A percentile compares a stretch with the other conserved stretches of the same genome.
These are phyloP conservation scores for Drosophila pachea DNA, from an alignment of 1,140 invertebrate genomes.

Conservation along the genomic window DNA sequence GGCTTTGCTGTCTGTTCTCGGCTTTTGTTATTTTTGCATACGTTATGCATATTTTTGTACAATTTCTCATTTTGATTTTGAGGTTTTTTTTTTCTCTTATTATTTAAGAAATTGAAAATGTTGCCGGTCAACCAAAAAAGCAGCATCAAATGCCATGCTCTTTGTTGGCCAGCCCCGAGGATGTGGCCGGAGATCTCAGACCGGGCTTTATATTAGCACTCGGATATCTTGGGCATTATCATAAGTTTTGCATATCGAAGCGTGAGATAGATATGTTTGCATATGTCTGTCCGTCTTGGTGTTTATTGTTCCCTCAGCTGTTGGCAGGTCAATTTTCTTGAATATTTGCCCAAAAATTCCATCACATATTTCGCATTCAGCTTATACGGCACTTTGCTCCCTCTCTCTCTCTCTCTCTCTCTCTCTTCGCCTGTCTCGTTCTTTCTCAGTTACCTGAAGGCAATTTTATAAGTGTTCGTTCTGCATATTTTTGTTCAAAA, in stretches of 20 bases:
- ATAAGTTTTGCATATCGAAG: conserved; percentile 35
- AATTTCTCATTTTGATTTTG: conserved; percentile 38
- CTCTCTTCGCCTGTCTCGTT: too few relatives aligned
- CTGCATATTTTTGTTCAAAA: conserved; percentile 18
- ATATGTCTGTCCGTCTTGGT: conserved; percentile 1
- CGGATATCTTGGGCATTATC: conserved; percentile 40
- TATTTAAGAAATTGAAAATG: conserved; percentile 39
- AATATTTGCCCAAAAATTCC: conserved; percentile 36
- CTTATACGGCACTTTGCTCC: conserved; percentile 11
- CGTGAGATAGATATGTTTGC: conserved; percentile 4
- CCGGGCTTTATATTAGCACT: conserved; percentile 42
- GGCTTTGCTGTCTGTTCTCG: conserved; percentile 20
- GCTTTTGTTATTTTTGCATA: conserved; percentile 31
- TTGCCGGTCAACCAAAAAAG: conserved; percentile 21
- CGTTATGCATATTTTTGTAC: conserved; percentile 42
- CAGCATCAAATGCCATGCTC: neutral
- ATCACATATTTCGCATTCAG: conserved; percentile 36
- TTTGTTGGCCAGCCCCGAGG: conserved; percentile 18
- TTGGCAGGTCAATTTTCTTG: conserved; percentile 26
- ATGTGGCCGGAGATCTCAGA: conserved; percentile 15
- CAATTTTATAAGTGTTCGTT: conserved; percentile 23
- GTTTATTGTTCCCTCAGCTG: conserved; percentile 33
- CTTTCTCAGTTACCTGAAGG: conserved; percentile 22
- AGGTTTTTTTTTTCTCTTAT: neutral
- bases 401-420: too few relatives aligned